Percentiles rank a stretch among this genome's conserved stretches.
Evolutionary conservation across 2,113 vertebrate genomes (phyloP).

Genomic region (Ictalurus punctatus): DNA sequence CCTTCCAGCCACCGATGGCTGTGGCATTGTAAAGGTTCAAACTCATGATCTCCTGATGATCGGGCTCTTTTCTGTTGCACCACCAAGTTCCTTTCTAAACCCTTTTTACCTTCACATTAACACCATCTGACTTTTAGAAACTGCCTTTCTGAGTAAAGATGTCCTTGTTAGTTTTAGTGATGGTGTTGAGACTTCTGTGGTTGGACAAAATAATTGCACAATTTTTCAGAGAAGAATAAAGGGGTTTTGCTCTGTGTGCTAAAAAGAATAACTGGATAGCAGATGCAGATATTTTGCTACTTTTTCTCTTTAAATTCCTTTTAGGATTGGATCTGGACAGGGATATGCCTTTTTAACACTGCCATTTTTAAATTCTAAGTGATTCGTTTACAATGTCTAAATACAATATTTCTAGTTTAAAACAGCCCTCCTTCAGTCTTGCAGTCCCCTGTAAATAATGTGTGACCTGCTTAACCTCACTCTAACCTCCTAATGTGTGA

Average conservation of each 20-base stretch:
- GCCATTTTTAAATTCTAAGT: conserved; percentile 57
- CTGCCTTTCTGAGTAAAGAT: neutral
- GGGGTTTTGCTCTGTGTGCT: no score
- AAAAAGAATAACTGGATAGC: no score
- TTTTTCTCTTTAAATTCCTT: neutral
- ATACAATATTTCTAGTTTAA: conserved; percentile 53
- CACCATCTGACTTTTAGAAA: neutral
- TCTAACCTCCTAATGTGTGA: conserved; percentile 4
- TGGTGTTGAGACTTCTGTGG: neutral
- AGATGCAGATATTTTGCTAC: neutral
- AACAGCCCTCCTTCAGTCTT: conserved; percentile 43
- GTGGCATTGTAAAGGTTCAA: neutral
- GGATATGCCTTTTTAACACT: neutral
- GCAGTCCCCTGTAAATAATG: conserved; percentile 33
- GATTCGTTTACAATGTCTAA: conserved; percentile 62
- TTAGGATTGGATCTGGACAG: neutral
- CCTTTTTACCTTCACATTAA: neutral
- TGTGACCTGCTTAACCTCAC: neutral
- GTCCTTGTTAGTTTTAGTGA: neutral
- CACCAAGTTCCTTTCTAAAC: neutral
- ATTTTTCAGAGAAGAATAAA: neutral
- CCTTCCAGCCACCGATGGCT: no score
- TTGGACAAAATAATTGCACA: neutral
- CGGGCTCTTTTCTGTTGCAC: neutral
- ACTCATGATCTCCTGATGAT: neutral